A percentile compares a stretch with the other conserved stretches of the same genome.
phyloP scores from a whole-genome alignment of 2,113 vertebrate genomes.

The Hypocryptadius cinnamomeus region DNA sequence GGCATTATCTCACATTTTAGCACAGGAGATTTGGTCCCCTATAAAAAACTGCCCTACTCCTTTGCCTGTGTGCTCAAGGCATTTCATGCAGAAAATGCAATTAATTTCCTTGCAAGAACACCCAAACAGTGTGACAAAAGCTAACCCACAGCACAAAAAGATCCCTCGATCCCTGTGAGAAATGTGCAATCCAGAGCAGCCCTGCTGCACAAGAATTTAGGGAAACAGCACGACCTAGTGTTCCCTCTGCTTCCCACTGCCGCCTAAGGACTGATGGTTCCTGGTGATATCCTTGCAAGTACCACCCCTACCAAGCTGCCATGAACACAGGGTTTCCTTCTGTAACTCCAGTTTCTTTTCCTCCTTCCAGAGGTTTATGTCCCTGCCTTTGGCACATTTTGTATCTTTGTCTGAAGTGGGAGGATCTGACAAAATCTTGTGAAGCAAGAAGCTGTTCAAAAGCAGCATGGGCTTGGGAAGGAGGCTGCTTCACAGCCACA shows the following conservation, averaged over 20 bases:
- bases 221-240: slow-evolving; percentile 67
- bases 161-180: fast-evolving
- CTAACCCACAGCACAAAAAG: neutral
- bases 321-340: neutral
- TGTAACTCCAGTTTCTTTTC: neutral
- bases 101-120: neutral
- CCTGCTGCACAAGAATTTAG: neutral
- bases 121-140: neutral
- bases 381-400: neutral
- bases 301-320: neutral
- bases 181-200: neutral
- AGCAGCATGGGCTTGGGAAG: neutral
- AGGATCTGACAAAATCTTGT: neutral
- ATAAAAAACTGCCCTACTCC: neutral
- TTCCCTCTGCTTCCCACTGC: neutral
- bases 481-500: neutral
- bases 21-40: neutral
- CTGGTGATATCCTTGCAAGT: neutral
- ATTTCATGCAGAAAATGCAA: neutral
- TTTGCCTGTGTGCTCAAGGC: neutral
- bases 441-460: neutral
- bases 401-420: neutral
- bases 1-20: neutral
- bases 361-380: neutral
- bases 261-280: fast-evolving